Evolutionary conservation across 2,113 vertebrate species (phyloP), one percentile per base, ranked within the genome.

Genomic region (Pontoporia blainvillei): DNA sequence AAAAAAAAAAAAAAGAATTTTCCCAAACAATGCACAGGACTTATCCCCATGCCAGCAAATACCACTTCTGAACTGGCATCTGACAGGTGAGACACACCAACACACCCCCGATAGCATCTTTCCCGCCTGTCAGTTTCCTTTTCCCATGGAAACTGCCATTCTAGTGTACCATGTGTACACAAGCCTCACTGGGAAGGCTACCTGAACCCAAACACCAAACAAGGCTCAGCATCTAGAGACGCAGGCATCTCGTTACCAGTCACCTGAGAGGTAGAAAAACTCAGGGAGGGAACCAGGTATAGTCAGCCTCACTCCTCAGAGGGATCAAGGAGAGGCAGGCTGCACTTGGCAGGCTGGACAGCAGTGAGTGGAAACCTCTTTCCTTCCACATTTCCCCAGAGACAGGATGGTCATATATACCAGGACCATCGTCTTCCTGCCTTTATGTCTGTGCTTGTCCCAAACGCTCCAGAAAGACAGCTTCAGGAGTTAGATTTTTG

Each of bases 281-380:
- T 9, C 14, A 29, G 84, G 83, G 14, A 12, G 57, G 71, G 46
- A 46, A 6, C 49, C 0, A 0, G 84, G 57, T 34, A 61, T 27
- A 9, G 15, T 86, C 52, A 82, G 73, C 21, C 25, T 59, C 6
- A 1, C 31, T 46, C 49, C 66, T 73, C 27, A 23, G 57, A 23
- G 12, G 23, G 27, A 27, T 44, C 5, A 46, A 61, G 6, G 36
- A 23, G 62, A 34, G 25, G 41, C 3, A 1, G 61, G 64, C 67
- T n/a, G 36, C n/a, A 27, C 1, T 0, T 9, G 64, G 66, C 6
- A 0, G 23, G 8, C 34, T 31, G 18, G 21, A 46, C 6, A 44
- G 25, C 84, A 61, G 44, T 41, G 81, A 66, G n/a, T 3, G 20
- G 89, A 79, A 78, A 81, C 54, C 75, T 9, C 57, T 66, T 71